These are phyloP conservation scores for Thunnus maccoyii DNA, from an alignment of 2,113 vertebrate species.

Conservation along the genomic window DNA sequence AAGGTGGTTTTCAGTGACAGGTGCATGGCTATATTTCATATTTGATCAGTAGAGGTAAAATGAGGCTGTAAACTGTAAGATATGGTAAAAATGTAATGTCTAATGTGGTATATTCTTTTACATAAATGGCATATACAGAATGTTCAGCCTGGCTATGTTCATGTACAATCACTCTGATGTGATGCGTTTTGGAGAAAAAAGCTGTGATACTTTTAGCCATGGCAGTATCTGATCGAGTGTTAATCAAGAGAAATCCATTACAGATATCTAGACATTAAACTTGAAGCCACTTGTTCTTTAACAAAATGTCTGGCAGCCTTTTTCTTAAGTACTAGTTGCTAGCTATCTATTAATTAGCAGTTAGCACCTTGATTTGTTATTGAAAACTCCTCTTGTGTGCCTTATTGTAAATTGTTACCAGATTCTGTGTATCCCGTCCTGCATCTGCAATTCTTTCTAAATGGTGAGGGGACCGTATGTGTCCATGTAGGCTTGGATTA, in stretches of 20 bases:
- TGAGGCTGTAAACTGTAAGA: background rate
- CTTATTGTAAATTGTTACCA: background rate
- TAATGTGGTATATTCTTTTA: background rate
- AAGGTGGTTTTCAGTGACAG: conserved; percentile 23
- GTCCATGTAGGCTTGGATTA: conserved; percentile 47
- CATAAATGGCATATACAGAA: background rate
- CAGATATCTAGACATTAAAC: background rate
- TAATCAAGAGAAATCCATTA: background rate
- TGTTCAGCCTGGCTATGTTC: background rate
- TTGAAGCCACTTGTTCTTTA: background rate
- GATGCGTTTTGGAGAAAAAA: background rate
- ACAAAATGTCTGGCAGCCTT: background rate
- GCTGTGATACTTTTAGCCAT: too few relatives aligned
- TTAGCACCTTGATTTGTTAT: background rate
- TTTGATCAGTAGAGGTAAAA: conserved; percentile 32
- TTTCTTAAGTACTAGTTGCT: background rate
- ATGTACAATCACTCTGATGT: conserved; percentile 1
- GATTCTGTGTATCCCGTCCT: conserved; percentile 1
- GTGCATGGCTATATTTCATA: conserved; percentile 7
- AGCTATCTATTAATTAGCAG: background rate
- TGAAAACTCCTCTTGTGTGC: background rate
- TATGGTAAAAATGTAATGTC: background rate
- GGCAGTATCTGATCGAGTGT: background rate
- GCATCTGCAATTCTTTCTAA: conserved; percentile 20
- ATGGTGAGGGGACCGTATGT: conserved; percentile 19